phyloP scores from a whole-genome alignment of 2,888 invertebrate species.

The Acanthosepion lycidas region DNA sequence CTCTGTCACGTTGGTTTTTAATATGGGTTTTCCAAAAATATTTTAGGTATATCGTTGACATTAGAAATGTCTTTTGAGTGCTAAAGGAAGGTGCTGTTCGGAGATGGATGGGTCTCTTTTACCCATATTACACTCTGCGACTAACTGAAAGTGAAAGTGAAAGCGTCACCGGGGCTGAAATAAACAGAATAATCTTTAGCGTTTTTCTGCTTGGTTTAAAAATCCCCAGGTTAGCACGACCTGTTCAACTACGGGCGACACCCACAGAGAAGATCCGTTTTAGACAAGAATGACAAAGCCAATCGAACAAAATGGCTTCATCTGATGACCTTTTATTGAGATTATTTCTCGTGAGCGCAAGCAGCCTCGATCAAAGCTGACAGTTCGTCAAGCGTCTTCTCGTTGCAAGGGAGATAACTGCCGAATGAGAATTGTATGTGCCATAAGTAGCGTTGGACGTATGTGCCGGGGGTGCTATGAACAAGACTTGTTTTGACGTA shows the following conservation, averaged over 20 bases:
- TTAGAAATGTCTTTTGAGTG: too few relatives aligned
- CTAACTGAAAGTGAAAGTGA: not conserved
- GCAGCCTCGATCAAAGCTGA: conserved; percentile 33
- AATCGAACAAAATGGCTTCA: not conserved
- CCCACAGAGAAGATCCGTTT: not conserved
- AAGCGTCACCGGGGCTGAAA: not conserved
- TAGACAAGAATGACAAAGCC: conserved; percentile 21
- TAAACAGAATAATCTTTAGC: not conserved
- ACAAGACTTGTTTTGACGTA: not conserved
- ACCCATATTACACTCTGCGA: too few relatives aligned
- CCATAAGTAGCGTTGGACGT: not conserved
- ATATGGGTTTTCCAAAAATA: too few relatives aligned
- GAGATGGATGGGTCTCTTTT: too few relatives aligned
- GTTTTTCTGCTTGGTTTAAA: not conserved
- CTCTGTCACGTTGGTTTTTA: too few relatives aligned
- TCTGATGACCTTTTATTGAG: conserved; percentile 6
- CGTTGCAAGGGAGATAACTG: conserved; percentile 4
- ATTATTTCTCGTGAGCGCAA: not conserved
- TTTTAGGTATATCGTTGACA: too few relatives aligned
- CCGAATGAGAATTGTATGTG: not conserved
- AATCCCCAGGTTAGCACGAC: not conserved
- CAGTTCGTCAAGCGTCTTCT: conserved; percentile 33
- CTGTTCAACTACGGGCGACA: not conserved
- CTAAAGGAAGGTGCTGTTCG: too few relatives aligned
- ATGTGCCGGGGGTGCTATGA: not conserved